Conservation (phyloP, 2,888 invertebrate genomes). For the Chrysina gloriosa region DNA sequence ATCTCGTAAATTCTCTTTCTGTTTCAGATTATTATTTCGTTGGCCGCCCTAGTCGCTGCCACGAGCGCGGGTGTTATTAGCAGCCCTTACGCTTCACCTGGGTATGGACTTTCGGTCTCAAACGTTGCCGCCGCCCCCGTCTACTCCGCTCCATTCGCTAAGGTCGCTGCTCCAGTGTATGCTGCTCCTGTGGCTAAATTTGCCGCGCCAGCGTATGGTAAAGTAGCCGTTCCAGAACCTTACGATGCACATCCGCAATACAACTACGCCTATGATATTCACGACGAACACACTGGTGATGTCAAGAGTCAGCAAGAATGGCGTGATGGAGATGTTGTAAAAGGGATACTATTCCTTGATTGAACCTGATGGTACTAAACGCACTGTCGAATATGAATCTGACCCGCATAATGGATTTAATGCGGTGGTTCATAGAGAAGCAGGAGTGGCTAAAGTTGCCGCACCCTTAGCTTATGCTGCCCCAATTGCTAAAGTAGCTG, state of each 20-base stretch:
- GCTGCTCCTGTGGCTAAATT: conserved; percentile 54
- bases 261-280: conserved; percentile 68
- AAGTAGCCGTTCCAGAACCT: conserved; percentile 46
- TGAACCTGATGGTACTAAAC: conserved; percentile 67
- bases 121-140: conserved; percentile 50
- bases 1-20: not conserved
- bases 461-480: conserved; percentile 50
- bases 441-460: conserved; percentile 60
- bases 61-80: conserved; percentile 49
- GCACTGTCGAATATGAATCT: conserved; percentile 68
- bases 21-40: conserved; percentile 38
- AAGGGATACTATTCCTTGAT: conserved; percentile 67
- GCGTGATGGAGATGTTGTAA: conserved; percentile 67
- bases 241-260: conserved; percentile 67
- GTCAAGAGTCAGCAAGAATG: conserved; percentile 67
- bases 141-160: conserved; percentile 52
- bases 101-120: conserved; percentile 36
- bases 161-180: conserved; percentile 51
- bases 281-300: conserved; percentile 67
- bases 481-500: conserved; percentile 42
- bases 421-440: conserved; percentile 72
- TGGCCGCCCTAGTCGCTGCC: conserved; percentile 52
- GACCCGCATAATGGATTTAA: conserved; percentile 72
- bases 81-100: conserved; percentile 33
- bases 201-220: conserved; percentile 52